These are phyloP conservation scores for Centropristis striata DNA, from an alignment of 2,113 vertebrate species.

Conservation along the genomic window DNA sequence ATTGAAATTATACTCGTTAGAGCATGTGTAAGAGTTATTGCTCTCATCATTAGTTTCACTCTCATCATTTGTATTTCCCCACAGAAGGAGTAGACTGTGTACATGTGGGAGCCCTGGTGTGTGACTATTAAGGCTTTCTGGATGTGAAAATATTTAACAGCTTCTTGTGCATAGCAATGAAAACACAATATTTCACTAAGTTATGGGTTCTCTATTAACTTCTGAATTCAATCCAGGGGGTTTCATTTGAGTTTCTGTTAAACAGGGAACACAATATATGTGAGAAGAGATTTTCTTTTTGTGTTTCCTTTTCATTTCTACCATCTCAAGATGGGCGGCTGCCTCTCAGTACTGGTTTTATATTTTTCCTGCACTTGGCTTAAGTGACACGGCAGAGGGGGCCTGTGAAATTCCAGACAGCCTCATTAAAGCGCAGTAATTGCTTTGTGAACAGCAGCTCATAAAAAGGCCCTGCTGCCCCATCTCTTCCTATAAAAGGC, in stretches of 20 bases:
- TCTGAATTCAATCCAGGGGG: neutral
- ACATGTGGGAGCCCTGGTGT: slow-evolving; percentile 1
- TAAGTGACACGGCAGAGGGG: slow-evolving; percentile 50
- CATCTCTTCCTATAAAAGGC: slow-evolving; percentile 55
- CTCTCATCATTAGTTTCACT: slow-evolving; percentile 16
- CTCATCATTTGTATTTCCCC: slow-evolving; percentile 15
- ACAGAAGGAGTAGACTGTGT: neutral
- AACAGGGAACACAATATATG: neutral
- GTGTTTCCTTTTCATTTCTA: neutral
- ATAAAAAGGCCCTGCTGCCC: slow-evolving; percentile 57
- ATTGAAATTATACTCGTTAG: slow-evolving; percentile 18
- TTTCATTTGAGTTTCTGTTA: slow-evolving; percentile 15
- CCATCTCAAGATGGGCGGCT: neutral
- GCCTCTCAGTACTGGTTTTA: slow-evolving; percentile 44
- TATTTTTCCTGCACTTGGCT: slow-evolving; percentile 54
- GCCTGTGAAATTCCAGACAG: slow-evolving; percentile 70
- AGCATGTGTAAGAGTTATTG: slow-evolving; percentile 1
- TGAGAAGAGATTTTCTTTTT: neutral
- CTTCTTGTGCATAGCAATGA: neutral
- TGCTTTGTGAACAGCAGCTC: slow-evolving; percentile 67
- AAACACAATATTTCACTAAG: neutral
- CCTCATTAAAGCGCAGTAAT: slow-evolving; percentile 78
- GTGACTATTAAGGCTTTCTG: neutral
- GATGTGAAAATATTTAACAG: neutral
- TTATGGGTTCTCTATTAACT: neutral